Base-by-base conservation (phyloP, 2,113 vertebrate genomes). In the Coptodon rendalli region DNA sequence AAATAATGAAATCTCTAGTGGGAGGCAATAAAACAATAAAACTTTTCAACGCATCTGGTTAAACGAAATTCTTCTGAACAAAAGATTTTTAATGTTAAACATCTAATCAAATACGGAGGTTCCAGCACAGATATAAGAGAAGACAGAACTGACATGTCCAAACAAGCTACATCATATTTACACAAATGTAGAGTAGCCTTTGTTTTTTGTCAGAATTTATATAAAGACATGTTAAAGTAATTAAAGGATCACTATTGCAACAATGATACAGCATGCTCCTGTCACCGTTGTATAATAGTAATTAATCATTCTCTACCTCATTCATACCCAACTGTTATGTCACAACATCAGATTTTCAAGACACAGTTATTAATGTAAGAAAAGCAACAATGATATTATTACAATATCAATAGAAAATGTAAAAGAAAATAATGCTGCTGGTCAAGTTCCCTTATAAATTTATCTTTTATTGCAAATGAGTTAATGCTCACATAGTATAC, bases 1-100 rank as follows among this genome's bases (percentile, higher is more conserved):
- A 94, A 94, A 93, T 92, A 89, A 91, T 91, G 52, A 80, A 89
- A 91, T 85, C 68, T 79, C 85, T 86, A 52, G 87, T 86, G 63
- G 84, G 19, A 83, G 81, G 83, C 76, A 61, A 50, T 68, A 85
- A 88, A 73, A 88, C 79, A 88, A 38, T n/a, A 88, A 81, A 86
- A 53, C 81, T 78, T 71, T 52, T 66, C 63, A 79, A 83, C 31
- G 12, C 56, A 83, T 92, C 68, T 88, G 76, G 92, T 90, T 83
- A 87, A 86, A 85, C 59, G 57, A 43, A 87, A 89, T 76, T 84
- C 83, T 84, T 22, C 48, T 84, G 83, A 59, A 84, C 61, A 86
- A 84, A 89, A 92, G 84, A 40, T 83, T 66, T 78, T 43, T 50
- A 29, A 12, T 59, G 36, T 48, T 14, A 82, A 82, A 14, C 24